Conservation (phyloP, 2,888 invertebrate species). For the Archips xylosteana region DNA sequence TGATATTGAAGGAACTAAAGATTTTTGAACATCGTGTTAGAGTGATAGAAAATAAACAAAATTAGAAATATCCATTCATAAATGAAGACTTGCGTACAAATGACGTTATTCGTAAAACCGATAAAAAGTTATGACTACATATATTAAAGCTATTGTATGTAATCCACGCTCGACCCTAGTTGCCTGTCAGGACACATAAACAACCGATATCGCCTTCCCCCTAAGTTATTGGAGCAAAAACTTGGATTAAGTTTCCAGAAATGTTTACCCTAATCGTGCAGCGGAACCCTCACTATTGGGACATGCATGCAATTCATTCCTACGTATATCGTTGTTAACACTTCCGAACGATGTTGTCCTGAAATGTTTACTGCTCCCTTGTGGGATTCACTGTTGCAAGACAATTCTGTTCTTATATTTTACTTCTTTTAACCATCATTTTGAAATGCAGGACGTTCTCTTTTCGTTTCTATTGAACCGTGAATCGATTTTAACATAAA, state of each 20-base stretch:
- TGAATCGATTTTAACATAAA: neutral
- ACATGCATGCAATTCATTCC: slow-evolving; percentile 29
- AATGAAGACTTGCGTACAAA: neutral
- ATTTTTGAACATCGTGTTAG: too few relatives aligned
- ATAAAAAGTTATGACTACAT: neutral
- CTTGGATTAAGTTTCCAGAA: slow-evolving; percentile 32
- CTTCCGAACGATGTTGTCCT: slow-evolving; percentile 15
- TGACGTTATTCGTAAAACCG: neutral
- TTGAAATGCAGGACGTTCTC: neutral
- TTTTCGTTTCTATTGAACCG: neutral
- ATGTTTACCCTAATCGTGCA: slow-evolving; percentile 30
- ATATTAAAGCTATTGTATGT: slow-evolving; percentile 16
- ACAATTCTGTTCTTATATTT: slow-evolving; percentile 6
- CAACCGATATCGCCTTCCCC: slow-evolving; percentile 28
- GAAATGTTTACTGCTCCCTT: slow-evolving; percentile 15
- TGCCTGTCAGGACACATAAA: neutral
- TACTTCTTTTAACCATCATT: neutral
- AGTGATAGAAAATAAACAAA: neutral
- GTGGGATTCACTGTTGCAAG: neutral
- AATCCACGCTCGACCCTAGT: slow-evolving; percentile 19
- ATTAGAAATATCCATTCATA: neutral
- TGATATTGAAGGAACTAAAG: neutral
- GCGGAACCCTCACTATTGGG: slow-evolving; percentile 10
- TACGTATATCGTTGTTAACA: slow-evolving; percentile 18
- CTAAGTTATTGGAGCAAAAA: slow-evolving; percentile 34